A percentile compares a stretch with the other conserved stretches of the same genome.
phyloP scores from a whole-genome alignment of 2,888 invertebrate genomes.

The Hypena proboscidalis region DNA sequence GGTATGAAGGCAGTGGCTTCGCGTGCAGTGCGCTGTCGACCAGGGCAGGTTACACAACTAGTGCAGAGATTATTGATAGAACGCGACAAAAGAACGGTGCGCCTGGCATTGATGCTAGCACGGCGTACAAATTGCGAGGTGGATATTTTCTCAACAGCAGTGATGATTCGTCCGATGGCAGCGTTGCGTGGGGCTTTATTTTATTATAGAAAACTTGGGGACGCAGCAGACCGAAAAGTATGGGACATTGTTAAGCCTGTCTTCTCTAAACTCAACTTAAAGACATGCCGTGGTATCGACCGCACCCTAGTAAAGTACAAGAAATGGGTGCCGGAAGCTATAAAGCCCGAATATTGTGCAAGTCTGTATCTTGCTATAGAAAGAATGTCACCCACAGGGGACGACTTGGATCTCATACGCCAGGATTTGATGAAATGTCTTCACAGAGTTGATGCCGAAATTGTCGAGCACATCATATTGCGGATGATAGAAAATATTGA shows the following conservation, averaged over 20 bases:
- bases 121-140: conserved; percentile 38
- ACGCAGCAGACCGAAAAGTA: conserved; percentile 39
- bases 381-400: conserved; percentile 29
- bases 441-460: conserved; percentile 38
- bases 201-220: conserved; percentile 36
- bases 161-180: conserved; percentile 44
- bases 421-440: conserved; percentile 47
- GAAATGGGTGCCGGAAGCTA: conserved; percentile 44
- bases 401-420: conserved; percentile 38
- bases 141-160: conserved; percentile 42
- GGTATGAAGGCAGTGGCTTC: conserved; percentile 63
- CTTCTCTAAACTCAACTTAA: conserved; percentile 42
- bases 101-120: conserved; percentile 52
- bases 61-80: conserved; percentile 46
- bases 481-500: conserved; percentile 30
- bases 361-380: conserved; percentile 44
- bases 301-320: no score
- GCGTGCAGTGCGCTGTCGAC: conserved; percentile 46
- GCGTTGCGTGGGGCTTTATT: conserved; percentile 50
- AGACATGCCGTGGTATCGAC: conserved; percentile 19
- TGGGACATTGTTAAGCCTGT: conserved; percentile 57
- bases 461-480: conserved; percentile 39
- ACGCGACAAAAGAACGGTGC: conserved; percentile 42
- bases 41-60: conserved; percentile 36
- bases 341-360: conserved; percentile 54